Evolutionary conservation across 2,888 invertebrate species (phyloP), one percentile per base, ranked within the genome.

Genomic region (Tipula confusa): DNA sequence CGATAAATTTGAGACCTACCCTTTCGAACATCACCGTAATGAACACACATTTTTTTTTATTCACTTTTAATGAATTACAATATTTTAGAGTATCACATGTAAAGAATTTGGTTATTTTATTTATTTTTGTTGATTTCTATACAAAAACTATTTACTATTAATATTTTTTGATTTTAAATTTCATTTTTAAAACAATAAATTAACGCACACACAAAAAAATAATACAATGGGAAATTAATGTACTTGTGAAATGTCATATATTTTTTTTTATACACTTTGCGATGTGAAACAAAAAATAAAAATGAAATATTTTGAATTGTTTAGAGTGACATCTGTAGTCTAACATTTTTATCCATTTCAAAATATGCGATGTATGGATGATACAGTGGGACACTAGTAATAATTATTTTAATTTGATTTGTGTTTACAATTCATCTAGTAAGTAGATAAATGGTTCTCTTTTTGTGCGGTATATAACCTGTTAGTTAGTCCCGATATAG

Each of bases 131-230:
- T 9, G 24, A 64, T 9, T 24, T 64, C n/a, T n/a, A n/a, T n/a
- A n/a, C n/a, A n/a, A n/a, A n/a, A 64, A 64, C 24, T n/a, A 64
- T 64, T 24, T 24, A 64, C 9, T 64, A 24, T 24, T 64, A n/a
- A n/a, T 64, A 64, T 64, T 64, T 64, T 64, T 64, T 64, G 24
- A 64, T 64, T 64, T 64, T 64, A 64, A 64, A 64, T 64, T 64
- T 64, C 64, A 64, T 64, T 64, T 64, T 64, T 64, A 64, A 43
- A 64, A 64, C 64, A 64, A 64, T 64, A 64, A 64, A 64, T 64
- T 64, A 64, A 64, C 64, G 24, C 64, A 64, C 64, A 64, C 64
- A 64, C 38, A 64, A 64, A 64, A 64, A 64, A 24, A 64, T 24
- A 64, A 64, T 64, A 64, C 64, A 64, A 64, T 64, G 64, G 64